A percentile compares a stretch with the other conserved stretches of the same genome.
Conservation (phyloP, 1,140 invertebrate species). For the Drosophila seguyi region DNA sequence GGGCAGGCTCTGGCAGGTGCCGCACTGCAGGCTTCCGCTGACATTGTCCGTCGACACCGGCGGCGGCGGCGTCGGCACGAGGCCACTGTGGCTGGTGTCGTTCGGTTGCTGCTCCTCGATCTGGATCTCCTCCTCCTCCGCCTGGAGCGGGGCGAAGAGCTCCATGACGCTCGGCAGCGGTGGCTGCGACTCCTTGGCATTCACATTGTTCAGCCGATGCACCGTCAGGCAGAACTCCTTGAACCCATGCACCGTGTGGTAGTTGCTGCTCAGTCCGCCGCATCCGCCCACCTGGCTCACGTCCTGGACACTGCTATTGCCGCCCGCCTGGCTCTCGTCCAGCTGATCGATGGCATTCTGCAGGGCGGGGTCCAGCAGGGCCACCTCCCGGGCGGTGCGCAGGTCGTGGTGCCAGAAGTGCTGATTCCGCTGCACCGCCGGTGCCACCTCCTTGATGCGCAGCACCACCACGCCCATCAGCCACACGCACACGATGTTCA, state of each 20-base stretch:
- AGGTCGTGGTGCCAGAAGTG: constrained; percentile 89
- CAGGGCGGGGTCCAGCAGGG: constrained; percentile 53
- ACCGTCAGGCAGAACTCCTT: constrained; percentile 67
- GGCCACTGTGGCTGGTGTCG: not conserved
- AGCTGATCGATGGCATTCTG: constrained; percentile 64
- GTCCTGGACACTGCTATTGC: constrained; percentile 20
- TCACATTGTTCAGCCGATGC: constrained; percentile 38
- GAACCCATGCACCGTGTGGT: constrained; percentile 70
- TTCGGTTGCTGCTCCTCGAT: not conserved
- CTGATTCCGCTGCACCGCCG: constrained; percentile 80
- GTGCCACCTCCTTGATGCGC: constrained; percentile 92
- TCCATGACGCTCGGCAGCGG: constrained; percentile 42
- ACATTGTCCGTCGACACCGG: not conserved
- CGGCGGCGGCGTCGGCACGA: not conserved
- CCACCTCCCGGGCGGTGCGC: constrained; percentile 86
- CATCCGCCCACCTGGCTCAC: not conserved
- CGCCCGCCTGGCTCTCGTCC: constrained; percentile 13
- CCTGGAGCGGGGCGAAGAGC: constrained; percentile 27
- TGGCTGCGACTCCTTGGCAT: not conserved
- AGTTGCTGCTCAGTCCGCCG: constrained; percentile 27
- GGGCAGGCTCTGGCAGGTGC: constrained; percentile 49
- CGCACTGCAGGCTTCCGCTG: not conserved
- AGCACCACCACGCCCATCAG: constrained; percentile 89
- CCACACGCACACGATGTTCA: constrained; percentile 91
- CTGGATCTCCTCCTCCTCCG: not conserved